Evolutionary conservation across 2,113 vertebrate genomes (phyloP).

Genomic region (Lophotis ruficrista): DNA sequence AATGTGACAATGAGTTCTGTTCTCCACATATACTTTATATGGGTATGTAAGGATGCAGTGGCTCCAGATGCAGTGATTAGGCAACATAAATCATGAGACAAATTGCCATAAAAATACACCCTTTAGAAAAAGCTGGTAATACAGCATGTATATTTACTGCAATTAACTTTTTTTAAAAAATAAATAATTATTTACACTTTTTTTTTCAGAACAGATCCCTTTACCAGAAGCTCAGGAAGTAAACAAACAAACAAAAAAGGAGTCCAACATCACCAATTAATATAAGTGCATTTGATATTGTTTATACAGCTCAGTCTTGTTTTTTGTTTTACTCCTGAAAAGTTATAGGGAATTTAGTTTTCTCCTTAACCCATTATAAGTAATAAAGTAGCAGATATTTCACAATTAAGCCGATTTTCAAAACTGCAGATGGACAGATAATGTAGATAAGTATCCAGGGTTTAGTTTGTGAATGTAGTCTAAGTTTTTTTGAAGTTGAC

Average conservation of each 20-base stretch:
- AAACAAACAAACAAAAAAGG: not conserved
- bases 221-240: not conserved
- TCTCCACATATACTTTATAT: not conserved
- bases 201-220: not conserved
- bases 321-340: not conserved
- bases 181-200: not conserved
- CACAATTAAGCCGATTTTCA: not conserved
- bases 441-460: not conserved
- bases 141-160: not conserved
- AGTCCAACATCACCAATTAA: not conserved
- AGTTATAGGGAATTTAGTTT: not conserved
- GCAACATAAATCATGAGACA: not conserved
- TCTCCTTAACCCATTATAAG: not conserved
- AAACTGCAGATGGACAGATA: not conserved
- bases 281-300: not conserved
- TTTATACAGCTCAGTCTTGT: not conserved
- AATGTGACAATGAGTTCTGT: not conserved
- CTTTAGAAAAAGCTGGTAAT: not conserved
- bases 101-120: not conserved
- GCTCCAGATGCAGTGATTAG: not conserved
- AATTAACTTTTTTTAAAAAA: not conserved
- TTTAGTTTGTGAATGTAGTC: not conserved
- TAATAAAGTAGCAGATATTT: not conserved
- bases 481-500: not conserved
- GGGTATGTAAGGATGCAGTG: not conserved